phyloP scores from a whole-genome alignment of 2,113 vertebrate genomes.

The Tupaia chinensis region DNA sequence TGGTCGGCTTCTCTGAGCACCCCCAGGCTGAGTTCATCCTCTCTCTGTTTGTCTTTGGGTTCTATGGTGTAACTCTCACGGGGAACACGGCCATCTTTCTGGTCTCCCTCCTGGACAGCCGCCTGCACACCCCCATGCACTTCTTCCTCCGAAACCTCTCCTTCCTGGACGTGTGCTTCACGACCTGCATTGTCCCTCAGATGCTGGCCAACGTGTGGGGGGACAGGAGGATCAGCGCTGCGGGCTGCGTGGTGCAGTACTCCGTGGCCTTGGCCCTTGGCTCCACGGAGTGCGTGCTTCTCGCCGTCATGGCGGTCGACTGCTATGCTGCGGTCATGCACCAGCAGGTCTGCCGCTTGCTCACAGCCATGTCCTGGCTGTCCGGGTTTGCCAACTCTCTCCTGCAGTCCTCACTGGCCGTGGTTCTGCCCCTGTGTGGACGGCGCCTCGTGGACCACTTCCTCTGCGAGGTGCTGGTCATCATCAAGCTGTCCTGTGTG shows the following conservation, averaged over 20 bases:
- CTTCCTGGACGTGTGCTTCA: neutral
- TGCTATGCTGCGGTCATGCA: neutral
- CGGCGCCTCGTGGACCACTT: neutral
- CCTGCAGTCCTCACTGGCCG: constrained; percentile 13
- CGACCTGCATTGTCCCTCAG: neutral
- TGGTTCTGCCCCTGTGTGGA: neutral
- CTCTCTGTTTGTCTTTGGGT: neutral
- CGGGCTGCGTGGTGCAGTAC: neutral
- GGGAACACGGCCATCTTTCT: neutral
- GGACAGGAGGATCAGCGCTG: neutral
- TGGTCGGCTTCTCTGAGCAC: neutral
- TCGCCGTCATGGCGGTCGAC: neutral
- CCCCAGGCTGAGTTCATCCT: neutral
- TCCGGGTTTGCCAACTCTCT: neutral
- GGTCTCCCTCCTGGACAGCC: neutral
- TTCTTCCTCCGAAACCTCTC: neutral
- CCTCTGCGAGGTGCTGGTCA: constrained; percentile 10
- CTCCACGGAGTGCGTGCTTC: neutral
- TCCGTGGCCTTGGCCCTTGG: constrained; percentile 10
- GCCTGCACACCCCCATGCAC: neutral
- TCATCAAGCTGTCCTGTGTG: constrained; percentile 46
- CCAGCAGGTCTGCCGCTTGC: neutral
- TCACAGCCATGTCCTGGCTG: neutral
- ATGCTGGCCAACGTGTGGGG: constrained; percentile 12
- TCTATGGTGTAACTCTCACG: neutral